Evolutionary conservation across 2,113 vertebrate genomes (phyloP), one percentile per base, ranked within the genome.

Genomic region (Gasterosteus nipponicus): DNA sequence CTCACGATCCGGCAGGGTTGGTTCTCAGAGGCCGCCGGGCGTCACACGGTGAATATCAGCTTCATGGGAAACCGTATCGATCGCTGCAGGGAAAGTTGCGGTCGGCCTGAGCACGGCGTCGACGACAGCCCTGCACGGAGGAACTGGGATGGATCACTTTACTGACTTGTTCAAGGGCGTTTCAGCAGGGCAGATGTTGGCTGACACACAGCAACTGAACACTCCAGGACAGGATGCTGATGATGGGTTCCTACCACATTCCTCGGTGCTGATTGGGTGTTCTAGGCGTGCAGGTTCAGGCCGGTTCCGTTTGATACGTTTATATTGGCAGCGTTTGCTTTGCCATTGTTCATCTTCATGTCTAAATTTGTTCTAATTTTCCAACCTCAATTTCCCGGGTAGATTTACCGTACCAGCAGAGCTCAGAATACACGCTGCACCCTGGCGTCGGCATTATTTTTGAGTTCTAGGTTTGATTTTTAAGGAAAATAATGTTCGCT

Each of bases 21-120:
- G 82, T 47, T 75, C 72, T 68, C 0, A 1, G 2, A 29, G 69
- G 6, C 75, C 42, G 31, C 73, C 44, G 59, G 5, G 3, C 26
- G 69, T 73, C 72, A 80, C 33, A 53, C 62, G 60, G 70, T 66
- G 81, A 80, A 73, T 84, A 78, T 84, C 74, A 67, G 69, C 57
- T 70, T 85, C 72, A 82, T 75, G 64, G 54, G 70, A 83, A 75
- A 54, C 35, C 78, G 82, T 85, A 87, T 88, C 70, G 87, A 89
- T 87, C 84, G 80, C 89, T 73, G 73, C 75, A 78, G 86, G 84
- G 82, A 70, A 31, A 80, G 84, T 78, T 74, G 57, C 6, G 73
- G 59, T 67, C 49, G 2, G 18, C 33, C 47, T 66, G 76, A 54
- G 47, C 38, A 4, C 22, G 15, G 38, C 22, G 66, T 79, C 39